Percentiles rank a stretch among this genome's conserved stretches.
Conservation (phyloP, 1,140 invertebrate species). For the Leptoteleia sp. region DNA sequence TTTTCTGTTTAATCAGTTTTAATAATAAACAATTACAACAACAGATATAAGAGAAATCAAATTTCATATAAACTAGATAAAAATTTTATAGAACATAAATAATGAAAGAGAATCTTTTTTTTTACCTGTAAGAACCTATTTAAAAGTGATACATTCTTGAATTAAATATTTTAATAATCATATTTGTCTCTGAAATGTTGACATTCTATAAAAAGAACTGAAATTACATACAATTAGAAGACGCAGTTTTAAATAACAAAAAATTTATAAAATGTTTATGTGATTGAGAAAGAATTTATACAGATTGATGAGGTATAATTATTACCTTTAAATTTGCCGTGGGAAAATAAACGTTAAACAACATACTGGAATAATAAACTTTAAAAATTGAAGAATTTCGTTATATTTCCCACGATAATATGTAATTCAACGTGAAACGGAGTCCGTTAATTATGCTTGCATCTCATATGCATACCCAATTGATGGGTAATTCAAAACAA, state of each 20-base stretch:
- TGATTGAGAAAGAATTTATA: constrained; percentile 13
- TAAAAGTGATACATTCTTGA: no score
- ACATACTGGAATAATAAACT: constrained; percentile 12
- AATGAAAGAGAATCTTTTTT: no score
- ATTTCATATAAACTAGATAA: no score
- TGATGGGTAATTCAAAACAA: constrained; percentile 11
- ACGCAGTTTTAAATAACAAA: neutral
- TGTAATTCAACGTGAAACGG: constrained; percentile 21
- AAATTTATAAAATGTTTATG: constrained; percentile 10
- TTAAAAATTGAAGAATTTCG: constrained; percentile 10
- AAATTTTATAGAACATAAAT: no score
- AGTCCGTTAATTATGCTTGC: constrained; percentile 15
- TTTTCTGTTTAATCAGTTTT: no score
- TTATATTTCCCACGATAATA: constrained; percentile 32
- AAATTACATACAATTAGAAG: constrained; percentile 11
- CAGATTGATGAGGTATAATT: constrained; percentile 36
- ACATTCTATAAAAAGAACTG: no score
- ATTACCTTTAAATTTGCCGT: constrained; percentile 18
- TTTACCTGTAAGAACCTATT: no score
- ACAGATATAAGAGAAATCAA: no score
- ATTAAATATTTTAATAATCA: no score
- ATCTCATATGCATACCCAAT: constrained; percentile 23
- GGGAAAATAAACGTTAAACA: constrained; percentile 24
- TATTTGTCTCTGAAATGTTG: no score
- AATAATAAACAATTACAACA: no score